These are phyloP conservation scores for Lithobates sylvaticus DNA, from an alignment of 2,797 vertebrate species.

Conservation along the genomic window DNA sequence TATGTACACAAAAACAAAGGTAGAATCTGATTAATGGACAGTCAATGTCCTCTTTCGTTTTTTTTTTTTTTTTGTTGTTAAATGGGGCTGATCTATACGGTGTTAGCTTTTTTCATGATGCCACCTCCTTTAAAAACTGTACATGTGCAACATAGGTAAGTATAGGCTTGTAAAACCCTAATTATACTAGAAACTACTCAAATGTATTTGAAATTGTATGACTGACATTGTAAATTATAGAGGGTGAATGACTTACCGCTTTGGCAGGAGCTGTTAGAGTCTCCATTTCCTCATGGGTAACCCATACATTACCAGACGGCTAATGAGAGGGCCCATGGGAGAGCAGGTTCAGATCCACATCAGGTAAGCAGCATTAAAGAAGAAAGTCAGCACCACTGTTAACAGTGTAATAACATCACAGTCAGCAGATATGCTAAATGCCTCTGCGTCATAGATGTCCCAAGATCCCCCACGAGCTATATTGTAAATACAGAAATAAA, in stretches of 20 bases:
- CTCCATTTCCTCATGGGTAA: slow-evolving; percentile 99
- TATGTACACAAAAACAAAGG: too few species aligned
- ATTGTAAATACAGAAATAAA: background rate
- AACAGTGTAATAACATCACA: slow-evolving; percentile 91
- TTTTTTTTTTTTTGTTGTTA: too few species aligned
- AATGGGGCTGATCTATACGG: too few species aligned
- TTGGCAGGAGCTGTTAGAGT: slow-evolving; percentile 93
- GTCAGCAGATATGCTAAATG: slow-evolving; percentile 75
- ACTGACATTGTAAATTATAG: slow-evolving; percentile 12
- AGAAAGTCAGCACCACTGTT: slow-evolving; percentile 98
- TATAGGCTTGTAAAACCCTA: too few species aligned
- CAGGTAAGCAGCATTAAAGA: slow-evolving; percentile 96
- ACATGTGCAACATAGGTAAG: too few species aligned
- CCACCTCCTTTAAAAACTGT: too few species aligned
- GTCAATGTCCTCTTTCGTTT: too few species aligned
- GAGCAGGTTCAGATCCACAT: slow-evolving; percentile 82
- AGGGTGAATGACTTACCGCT: slow-evolving; percentile 87
- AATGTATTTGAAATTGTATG: background rate
- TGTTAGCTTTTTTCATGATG: too few species aligned
- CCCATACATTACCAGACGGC: slow-evolving; percentile 98
- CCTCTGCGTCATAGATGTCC: background rate
- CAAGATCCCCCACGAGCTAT: background rate
- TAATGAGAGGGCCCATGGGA: slow-evolving; percentile 79
- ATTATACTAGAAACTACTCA: background rate
- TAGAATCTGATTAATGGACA: too few species aligned